phyloP scores from a whole-genome alignment of 2,113 vertebrate genomes.

The Periophthalmodon schlosseri region DNA sequence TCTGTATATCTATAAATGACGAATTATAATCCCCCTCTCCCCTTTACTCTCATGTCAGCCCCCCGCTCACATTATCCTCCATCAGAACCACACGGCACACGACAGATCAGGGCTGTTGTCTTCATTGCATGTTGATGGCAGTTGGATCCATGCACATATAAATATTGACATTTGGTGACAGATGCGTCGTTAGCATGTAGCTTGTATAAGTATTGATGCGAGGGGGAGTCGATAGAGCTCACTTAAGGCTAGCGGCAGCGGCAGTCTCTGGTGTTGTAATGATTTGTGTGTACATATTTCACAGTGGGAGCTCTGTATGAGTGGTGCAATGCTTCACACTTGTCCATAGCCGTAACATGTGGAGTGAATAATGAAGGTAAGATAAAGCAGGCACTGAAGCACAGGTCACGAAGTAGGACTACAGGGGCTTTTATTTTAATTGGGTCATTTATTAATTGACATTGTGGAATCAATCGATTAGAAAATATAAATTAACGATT shows the following conservation, averaged over 20 bases:
- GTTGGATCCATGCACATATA: constrained; percentile 15
- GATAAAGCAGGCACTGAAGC: not conserved
- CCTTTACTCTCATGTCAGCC: constrained; percentile 25
- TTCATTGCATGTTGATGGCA: constrained; percentile 28
- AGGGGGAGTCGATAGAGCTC: constrained; percentile 14
- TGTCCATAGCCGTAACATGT: not conserved
- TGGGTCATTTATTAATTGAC: not conserved
- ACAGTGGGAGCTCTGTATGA: not conserved
- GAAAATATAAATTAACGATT: not conserved
- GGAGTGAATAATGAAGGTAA: not conserved
- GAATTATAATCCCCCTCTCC: constrained; percentile 1
- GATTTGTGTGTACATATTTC: not conserved
- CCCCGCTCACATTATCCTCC: constrained; percentile 30
- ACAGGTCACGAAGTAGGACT: not conserved
- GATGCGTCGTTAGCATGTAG: constrained; percentile 23
- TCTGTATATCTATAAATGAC: constrained; percentile 3
- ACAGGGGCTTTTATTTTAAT: not conserved
- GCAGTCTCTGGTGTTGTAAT: not conserved
- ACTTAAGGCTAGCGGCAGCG: not conserved
- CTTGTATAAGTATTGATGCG: constrained; percentile 29
- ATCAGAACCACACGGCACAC: constrained; percentile 20
- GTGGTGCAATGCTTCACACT: not conserved
- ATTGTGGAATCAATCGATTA: not conserved
- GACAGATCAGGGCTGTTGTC: constrained; percentile 34
- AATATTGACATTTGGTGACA: constrained; percentile 47